These are phyloP conservation scores for Atlantisia rogersi DNA, from an alignment of 2,113 vertebrate genomes.

Conservation along the genomic window DNA sequence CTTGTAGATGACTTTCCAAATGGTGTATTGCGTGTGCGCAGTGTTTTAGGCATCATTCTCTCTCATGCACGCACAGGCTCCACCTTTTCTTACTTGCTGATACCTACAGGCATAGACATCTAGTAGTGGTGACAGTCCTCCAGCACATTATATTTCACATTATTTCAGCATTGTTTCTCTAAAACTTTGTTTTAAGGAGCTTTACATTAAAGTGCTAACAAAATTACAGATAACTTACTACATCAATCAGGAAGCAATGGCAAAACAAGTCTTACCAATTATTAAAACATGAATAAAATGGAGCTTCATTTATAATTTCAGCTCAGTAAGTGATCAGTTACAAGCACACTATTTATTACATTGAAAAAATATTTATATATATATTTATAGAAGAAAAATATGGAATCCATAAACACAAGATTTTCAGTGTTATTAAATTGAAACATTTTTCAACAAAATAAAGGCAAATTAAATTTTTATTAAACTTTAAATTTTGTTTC, in stretches of 20 bases:
- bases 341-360: background rate
- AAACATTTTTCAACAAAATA: background rate
- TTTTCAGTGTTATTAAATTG: background rate
- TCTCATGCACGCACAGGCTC: background rate
- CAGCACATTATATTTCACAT: background rate
- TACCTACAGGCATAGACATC: background rate
- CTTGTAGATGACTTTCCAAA: background rate
- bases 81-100: background rate
- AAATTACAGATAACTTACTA: background rate
- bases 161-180: background rate
- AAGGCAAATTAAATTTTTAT: background rate
- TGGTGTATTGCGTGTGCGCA: rapidly evolving
- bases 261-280: background rate
- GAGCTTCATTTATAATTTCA: background rate
- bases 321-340: background rate
- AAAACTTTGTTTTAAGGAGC: background rate
- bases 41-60: background rate
- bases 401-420: background rate
- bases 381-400: background rate
- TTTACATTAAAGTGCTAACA: background rate
- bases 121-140: background rate
- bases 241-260: background rate
- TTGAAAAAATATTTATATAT: background rate
- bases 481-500: background rate
- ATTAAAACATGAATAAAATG: background rate